Evolutionary conservation across 2,797 vertebrate species (phyloP).

Genomic region (Lophotriccus pileatus): DNA sequence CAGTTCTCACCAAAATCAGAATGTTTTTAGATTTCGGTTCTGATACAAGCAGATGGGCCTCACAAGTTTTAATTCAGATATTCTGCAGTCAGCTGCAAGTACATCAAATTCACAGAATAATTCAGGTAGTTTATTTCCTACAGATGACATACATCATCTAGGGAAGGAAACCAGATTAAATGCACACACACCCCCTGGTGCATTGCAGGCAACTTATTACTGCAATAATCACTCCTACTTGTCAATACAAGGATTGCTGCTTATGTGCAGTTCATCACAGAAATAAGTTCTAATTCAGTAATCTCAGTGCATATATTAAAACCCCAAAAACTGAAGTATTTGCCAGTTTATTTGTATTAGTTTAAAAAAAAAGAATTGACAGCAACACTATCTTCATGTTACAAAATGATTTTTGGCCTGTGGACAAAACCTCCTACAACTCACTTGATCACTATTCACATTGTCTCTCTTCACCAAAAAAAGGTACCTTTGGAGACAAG

Average conservation of each 20-base stretch:
- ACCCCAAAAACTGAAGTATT: background rate
- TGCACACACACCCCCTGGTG: background rate
- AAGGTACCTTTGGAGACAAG: background rate
- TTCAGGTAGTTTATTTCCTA: slow-evolving; percentile 28
- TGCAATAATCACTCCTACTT: slow-evolving; percentile 33
- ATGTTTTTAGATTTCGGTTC: background rate
- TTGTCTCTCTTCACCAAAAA: background rate
- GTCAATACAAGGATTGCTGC: slow-evolving; percentile 11
- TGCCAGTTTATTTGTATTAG: slow-evolving; percentile 53
- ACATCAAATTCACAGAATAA: background rate
- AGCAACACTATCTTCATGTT: background rate
- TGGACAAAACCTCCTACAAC: background rate
- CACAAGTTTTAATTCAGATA: background rate
- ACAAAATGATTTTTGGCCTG: background rate
- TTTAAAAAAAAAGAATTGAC: slow-evolving; percentile 27
- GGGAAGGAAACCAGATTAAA: background rate
- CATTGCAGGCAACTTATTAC: slow-evolving; percentile 47
- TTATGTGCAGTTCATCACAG: background rate
- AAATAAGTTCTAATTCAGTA: slow-evolving; percentile 12
- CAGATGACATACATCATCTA: background rate
- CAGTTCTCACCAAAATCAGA: background rate
- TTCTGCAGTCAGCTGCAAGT: background rate
- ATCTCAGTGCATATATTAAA: slow-evolving; percentile 8
- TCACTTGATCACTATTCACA: background rate
- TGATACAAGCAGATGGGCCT: slow-evolving; percentile 13